These are phyloP conservation scores for Pachydiplax longipennis DNA, from an alignment of 2,888 invertebrate species.

Conservation along the genomic window DNA sequence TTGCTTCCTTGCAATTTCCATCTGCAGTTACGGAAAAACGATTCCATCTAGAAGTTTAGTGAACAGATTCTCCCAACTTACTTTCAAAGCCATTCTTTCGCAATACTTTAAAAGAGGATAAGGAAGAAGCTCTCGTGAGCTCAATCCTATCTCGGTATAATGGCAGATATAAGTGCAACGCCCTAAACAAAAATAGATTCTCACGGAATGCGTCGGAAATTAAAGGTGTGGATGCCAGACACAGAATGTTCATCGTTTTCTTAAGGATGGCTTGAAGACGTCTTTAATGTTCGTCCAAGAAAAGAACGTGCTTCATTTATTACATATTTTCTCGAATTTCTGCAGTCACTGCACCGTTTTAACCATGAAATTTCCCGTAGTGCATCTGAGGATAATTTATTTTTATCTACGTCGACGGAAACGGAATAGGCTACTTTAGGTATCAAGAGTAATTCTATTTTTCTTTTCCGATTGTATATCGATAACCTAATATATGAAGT, in stretches of 20 bases:
- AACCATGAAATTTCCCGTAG: not conserved
- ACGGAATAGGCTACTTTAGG: not conserved
- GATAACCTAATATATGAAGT: too few relatives aligned
- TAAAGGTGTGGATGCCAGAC: not conserved
- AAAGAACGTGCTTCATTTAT: not conserved
- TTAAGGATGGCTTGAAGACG: not conserved
- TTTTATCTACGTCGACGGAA: not conserved
- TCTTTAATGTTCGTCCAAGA: not conserved
- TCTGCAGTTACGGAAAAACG: too few relatives aligned
- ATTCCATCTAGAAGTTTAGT: not conserved
- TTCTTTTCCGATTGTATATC: too few relatives aligned
- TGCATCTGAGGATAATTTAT: not conserved
- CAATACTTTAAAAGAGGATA: not conserved
- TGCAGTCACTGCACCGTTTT: not conserved
- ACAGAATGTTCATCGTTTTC: not conserved
- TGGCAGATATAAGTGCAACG: not conserved
- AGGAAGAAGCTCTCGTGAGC: not conserved
- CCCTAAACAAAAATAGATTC: not conserved
- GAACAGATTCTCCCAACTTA: not conserved
- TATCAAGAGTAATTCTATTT: too few relatives aligned
- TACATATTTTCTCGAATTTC: constrained; percentile 7
- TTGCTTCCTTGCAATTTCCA: too few relatives aligned
- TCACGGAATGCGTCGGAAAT: constrained; percentile 5
- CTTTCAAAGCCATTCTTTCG: not conserved
- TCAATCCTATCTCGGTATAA: not conserved